These are phyloP conservation scores for Eidolon helvum DNA, from an alignment of 2,113 vertebrate species.

Conservation along the genomic window DNA sequence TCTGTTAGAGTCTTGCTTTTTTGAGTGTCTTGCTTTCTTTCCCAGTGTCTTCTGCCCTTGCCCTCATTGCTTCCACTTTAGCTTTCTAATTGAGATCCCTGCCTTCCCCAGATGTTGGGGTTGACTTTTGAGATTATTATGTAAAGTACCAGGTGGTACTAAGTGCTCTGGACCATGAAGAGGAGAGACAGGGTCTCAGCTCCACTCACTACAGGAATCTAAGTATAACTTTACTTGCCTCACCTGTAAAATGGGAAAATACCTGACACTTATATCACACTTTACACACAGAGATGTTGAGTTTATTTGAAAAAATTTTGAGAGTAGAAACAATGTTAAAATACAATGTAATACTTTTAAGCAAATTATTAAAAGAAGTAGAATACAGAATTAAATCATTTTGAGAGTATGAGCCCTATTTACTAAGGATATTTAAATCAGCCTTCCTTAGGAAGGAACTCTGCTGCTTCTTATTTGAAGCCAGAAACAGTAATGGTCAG, in stretches of 20 bases:
- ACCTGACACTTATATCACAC: not conserved
- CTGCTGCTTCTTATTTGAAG: not conserved
- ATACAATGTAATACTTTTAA: not conserved
- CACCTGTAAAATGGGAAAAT: conserved; percentile 41
- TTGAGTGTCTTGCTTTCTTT: conserved; percentile 34
- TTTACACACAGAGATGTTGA: not conserved
- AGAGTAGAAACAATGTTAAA: not conserved
- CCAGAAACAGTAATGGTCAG: not conserved
- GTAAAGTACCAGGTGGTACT: not conserved
- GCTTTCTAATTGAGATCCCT: not conserved
- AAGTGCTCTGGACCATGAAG: not conserved
- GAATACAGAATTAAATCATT: conserved; percentile 8
- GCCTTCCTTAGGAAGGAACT: not conserved
- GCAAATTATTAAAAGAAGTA: not conserved
- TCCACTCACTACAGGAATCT: not conserved
- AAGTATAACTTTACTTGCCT: not conserved
- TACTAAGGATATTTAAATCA: not conserved
- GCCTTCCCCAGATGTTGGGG: not conserved
- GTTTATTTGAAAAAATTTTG: conserved; percentile 12
- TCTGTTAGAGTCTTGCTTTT: conserved; percentile 66
- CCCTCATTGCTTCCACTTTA: not conserved
- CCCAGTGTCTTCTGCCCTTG: not conserved
- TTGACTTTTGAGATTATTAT: not conserved
- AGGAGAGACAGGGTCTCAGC: not conserved
- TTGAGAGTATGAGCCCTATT: not conserved